These are phyloP conservation scores for Andricus quercusramuli DNA, from an alignment of 2,888 invertebrate species.

Conservation along the genomic window DNA sequence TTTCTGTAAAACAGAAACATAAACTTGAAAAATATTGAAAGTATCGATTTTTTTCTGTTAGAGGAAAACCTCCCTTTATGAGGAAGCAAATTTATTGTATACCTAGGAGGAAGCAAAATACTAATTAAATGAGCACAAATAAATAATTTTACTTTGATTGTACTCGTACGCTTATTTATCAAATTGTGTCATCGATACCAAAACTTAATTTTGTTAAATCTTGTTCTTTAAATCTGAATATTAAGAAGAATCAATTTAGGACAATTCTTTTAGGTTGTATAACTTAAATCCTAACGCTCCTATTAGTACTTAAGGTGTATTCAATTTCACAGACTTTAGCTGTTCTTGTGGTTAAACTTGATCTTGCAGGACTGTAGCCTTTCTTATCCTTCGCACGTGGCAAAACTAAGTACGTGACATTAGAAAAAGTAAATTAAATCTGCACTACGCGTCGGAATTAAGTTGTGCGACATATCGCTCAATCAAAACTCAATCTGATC, in stretches of 20 bases:
- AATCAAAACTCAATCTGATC: not conserved
- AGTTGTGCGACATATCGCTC: not conserved
- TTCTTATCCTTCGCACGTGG: constrained; percentile 27
- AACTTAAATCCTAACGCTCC: not conserved
- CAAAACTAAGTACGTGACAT: constrained; percentile 2
- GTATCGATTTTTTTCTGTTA: too few species aligned
- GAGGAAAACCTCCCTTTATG: too few species aligned
- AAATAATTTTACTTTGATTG: too few species aligned
- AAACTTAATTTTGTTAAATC: too few species aligned
- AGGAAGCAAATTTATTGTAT: too few species aligned
- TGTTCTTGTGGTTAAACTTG: constrained; percentile 20
- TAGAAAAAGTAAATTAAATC: not conserved
- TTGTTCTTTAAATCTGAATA: not conserved
- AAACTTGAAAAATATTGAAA: too few species aligned
- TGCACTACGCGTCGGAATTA: not conserved
- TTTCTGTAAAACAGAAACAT: too few species aligned
- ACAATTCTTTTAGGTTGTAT: not conserved
- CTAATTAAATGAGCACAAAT: too few species aligned
- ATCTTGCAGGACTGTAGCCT: constrained; percentile 5
- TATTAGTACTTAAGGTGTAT: not conserved
- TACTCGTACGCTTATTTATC: too few species aligned
- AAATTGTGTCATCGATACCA: too few species aligned
- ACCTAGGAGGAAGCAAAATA: too few species aligned
- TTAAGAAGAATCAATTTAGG: not conserved
- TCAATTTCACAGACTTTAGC: constrained; percentile 13